Evolutionary conservation across 1,140 invertebrate species (phyloP), one percentile per base, ranked within the genome.

Genomic region (Drosophila ambigua): DNA sequence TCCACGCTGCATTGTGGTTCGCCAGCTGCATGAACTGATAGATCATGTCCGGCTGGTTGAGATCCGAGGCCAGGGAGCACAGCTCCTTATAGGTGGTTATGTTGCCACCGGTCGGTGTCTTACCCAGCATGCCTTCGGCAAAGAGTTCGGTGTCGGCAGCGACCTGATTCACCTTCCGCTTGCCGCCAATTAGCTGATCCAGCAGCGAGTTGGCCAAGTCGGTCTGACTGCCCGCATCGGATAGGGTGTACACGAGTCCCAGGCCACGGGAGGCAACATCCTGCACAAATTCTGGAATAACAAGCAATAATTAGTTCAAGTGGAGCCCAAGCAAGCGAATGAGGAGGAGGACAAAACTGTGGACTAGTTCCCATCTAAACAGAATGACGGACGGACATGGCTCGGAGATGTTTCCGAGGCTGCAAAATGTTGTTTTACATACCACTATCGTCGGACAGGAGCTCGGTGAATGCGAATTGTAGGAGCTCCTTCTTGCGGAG

Each of bases 21-120:
- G 97, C 97, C 60, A 99, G 92, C 92, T 98, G 96, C 95, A 99
- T 97, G 90, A 99, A 99, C 92, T 97, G 97, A 92, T 99, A 99
- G 65, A 98, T 95, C 46, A 99, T 94, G 92, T 99, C 97, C 0
- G 98, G 98, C 90, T 98, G 96, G 89, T 98, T 98, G 35, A 99
- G 93, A 92, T 98, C 97, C 5, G 97, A 97, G 1, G 97, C 98
- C 11, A 99, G 93, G 0, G 97, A 96, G 92, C 97, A 99, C 4
- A 99, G 94, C 92, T 99, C 98, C 91, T 97, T 97, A 89, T 99
- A 99, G 0, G 98, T 98, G 6, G 97, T 97, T 31, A 98, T 92
- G 77, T 95, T 96, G 15, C 96, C 96, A 1, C 82, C 97, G 23
- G 96, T 96, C 5, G 97, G 97, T 46, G 95, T 94, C 91, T 96